Evolutionary conservation across 1,140 invertebrate species (phyloP), one percentile per base, ranked within the genome.

Genomic region (Propsilocerus akamusi): DNA sequence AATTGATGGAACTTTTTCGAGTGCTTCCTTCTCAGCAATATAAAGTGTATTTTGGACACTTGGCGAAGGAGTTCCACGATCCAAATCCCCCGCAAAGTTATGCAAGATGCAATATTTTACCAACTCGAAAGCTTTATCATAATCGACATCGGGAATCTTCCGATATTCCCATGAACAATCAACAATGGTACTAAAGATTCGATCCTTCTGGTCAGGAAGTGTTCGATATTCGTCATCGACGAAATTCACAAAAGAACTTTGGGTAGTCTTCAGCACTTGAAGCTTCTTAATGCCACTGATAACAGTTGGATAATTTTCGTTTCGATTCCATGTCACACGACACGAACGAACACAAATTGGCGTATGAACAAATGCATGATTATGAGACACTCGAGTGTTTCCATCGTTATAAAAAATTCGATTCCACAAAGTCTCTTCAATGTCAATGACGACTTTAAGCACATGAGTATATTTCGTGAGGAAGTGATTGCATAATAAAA

Each of bases 1-100:
- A 60, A 73, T 70, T 70, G 80, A 72, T 2, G 75, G 65, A 48
- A 83, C 63, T 60, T 72, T 73, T 57, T 80, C 74, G 28, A 86
- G 59, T 10, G 78, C 72, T 48, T 70, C 65, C 56, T 76, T 78
- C 54, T 81, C 75, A 0, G 78, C 72, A 12, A 81, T 65, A 58
- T 83, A 84, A 10, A 85, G 58, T 0, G 83, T 85, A 54, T 85
- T 74, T 59, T 86, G 83, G 0, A 86, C 82, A 2, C 78, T 81
- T 2, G 81, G 79, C 2, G 82, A 85, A 51, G 75, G 72, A 6
- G 82, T 63, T 17, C 81, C 81, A 2, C 62, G 70, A 46, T 75
- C 72, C 3, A 78, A 69, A 47, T 78, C 73, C 0, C 82, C 82
- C 14, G 82, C 80, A 61, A 85, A 85, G 56, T 79, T 78, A 34